These are phyloP conservation scores for Intellagama lesueurii DNA, from an alignment of 2,797 vertebrate genomes.

Conservation along the genomic window DNA sequence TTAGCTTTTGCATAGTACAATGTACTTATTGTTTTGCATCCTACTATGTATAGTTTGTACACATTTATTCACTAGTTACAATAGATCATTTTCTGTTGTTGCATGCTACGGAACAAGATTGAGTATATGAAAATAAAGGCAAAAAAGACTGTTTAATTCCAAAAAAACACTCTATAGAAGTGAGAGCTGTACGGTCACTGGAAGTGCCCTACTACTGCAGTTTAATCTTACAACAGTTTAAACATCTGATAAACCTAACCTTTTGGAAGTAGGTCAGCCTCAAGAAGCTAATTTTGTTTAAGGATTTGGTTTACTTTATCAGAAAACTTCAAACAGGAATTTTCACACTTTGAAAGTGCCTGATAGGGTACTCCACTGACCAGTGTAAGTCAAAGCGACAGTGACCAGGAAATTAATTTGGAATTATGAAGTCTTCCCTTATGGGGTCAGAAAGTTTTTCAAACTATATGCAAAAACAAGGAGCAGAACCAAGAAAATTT, in stretches of 20 bases:
- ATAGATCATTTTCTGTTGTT: conserved; percentile 30
- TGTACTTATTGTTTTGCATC: conserved; percentile 51
- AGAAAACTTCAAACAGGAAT: neutral
- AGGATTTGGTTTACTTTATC: neutral
- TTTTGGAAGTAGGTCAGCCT: neutral
- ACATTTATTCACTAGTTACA: conserved; percentile 48
- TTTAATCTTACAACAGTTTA: neutral
- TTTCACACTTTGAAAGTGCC: neutral
- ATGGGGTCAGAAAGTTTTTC: neutral
- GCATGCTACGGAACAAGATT: neutral
- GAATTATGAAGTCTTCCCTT: neutral
- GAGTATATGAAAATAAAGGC: conserved; percentile 15
- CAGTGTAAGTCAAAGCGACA: neutral
- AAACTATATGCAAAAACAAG: neutral
- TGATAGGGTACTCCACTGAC: neutral
- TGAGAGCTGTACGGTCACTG: neutral
- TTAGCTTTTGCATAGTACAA: conserved; percentile 37
- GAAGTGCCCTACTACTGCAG: neutral
- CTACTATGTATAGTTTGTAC: conserved; percentile 59
- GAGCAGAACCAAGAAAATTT: neutral
- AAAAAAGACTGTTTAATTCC: neutral
- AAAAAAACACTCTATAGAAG: neutral
- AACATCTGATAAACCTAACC: neutral
- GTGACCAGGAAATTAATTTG: neutral
- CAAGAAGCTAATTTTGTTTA: neutral